These are phyloP conservation scores for Philereme transversata DNA, from an alignment of 2,888 invertebrate species.

Conservation along the genomic window DNA sequence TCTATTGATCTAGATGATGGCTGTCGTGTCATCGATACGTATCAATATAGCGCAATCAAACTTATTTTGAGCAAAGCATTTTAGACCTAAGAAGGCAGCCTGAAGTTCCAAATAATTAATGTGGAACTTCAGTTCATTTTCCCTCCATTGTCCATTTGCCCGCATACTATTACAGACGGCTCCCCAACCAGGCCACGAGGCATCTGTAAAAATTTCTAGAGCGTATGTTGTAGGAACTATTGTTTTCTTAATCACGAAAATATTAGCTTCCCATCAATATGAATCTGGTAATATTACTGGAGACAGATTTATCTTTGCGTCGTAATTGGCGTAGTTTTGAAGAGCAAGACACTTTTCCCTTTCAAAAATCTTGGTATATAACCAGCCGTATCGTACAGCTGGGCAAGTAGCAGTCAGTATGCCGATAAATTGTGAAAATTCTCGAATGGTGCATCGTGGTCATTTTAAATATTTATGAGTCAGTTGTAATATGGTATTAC, in stretches of 20 bases:
- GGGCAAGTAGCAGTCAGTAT: not conserved
- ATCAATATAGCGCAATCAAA: conserved; percentile 6
- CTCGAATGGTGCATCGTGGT: too few relatives aligned
- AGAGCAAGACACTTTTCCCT: not conserved
- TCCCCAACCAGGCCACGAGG: conserved; percentile 13
- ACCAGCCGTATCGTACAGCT: not conserved
- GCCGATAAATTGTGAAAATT: too few relatives aligned
- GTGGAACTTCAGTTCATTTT: conserved; percentile 4
- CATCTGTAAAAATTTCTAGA: conserved; percentile 12
- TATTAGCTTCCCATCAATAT: conserved; percentile 20
- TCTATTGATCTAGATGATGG: conserved; percentile 18
- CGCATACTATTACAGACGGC: too few relatives aligned
- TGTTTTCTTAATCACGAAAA: not conserved
- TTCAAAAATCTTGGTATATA: not conserved
- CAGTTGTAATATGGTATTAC: too few relatives aligned
- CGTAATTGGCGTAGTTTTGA: conserved; percentile 5
- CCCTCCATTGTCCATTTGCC: not conserved
- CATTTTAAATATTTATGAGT: too few relatives aligned
- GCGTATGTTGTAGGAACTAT: too few relatives aligned
- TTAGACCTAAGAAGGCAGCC: conserved; percentile 9
- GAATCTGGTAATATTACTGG: conserved; percentile 13
- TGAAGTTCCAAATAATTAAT: conserved; percentile 19
- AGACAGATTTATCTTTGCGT: conserved; percentile 9
- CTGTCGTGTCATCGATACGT: conserved; percentile 26
- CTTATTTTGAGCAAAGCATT: too few relatives aligned